phyloP scores from a whole-genome alignment of 2,888 invertebrate species.

The Oithona nana region DNA sequence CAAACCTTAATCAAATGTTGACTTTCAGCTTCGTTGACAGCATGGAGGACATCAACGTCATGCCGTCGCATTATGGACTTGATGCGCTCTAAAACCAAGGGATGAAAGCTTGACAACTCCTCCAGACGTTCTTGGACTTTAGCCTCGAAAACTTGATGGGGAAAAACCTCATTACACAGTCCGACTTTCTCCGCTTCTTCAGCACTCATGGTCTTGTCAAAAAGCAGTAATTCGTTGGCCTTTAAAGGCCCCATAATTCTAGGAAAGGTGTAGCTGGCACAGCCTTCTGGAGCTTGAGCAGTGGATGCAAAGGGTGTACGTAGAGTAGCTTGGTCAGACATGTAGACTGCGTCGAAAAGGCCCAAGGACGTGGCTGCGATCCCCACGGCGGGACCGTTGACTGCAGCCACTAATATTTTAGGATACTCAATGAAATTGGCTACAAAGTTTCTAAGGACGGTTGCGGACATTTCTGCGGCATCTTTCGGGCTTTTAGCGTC shows the following conservation, averaged over 20 bases:
- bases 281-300: not conserved
- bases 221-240: not conserved
- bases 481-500: not conserved
- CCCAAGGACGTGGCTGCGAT: constrained; percentile 63
- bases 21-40: not conserved
- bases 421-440: not conserved
- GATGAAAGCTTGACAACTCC: not conserved
- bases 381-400: constrained; percentile 91
- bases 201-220: not conserved
- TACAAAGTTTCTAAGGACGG: not conserved
- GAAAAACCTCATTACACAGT: not conserved
- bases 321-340: constrained; percentile 42
- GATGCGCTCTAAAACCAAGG: not conserved
- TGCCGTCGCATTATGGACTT: not conserved
- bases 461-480: not conserved
- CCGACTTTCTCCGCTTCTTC: not conserved
- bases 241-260: not conserved
- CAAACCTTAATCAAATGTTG: not conserved
- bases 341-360: constrained; percentile 70
- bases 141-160: not conserved
- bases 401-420: constrained; percentile 44
- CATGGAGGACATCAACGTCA: not conserved
- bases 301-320: not conserved
- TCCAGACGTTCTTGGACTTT: not conserved
- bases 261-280: not conserved